phyloP scores from a whole-genome alignment of 1,140 invertebrate species.

The Notospermus geniculatus region DNA sequence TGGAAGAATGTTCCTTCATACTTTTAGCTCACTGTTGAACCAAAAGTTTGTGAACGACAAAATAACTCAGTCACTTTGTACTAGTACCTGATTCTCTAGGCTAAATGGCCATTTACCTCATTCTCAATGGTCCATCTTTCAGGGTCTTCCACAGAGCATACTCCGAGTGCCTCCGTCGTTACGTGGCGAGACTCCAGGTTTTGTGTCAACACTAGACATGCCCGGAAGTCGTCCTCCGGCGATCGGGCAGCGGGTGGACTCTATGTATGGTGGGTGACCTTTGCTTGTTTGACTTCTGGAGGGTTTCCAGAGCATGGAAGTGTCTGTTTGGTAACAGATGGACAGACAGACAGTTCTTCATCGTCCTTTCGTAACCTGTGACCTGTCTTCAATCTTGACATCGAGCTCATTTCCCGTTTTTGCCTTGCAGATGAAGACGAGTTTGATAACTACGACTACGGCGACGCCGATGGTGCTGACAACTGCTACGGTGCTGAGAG shows the following conservation, averaged over 20 bases:
- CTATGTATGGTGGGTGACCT: background rate
- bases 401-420: no score
- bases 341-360: background rate
- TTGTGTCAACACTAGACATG: background rate
- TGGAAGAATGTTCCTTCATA: background rate
- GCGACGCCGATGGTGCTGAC: slow-evolving; percentile 55
- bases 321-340: background rate
- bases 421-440: slow-evolving; percentile 32
- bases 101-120: no score
- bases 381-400: no score
- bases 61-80: no score
- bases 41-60: slow-evolving; percentile 3
- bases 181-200: slow-evolving; percentile 1
- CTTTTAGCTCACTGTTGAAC: background rate
- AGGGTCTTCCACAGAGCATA: slow-evolving; percentile 37
- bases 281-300: background rate
- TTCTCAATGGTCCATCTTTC: no score
- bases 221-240: background rate
- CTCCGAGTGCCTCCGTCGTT: slow-evolving; percentile 32
- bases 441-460: slow-evolving; percentile 47
- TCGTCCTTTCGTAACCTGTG: no score
- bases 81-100: no score
- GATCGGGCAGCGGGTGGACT: background rate
- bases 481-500: background rate
- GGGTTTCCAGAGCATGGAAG: background rate